A percentile compares a stretch with the other conserved stretches of the same genome.
These are phyloP conservation scores for Actinopyga echinites DNA, from an alignment of 53 echinoderm and acorn worm genomes.

Conservation along the genomic window DNA sequence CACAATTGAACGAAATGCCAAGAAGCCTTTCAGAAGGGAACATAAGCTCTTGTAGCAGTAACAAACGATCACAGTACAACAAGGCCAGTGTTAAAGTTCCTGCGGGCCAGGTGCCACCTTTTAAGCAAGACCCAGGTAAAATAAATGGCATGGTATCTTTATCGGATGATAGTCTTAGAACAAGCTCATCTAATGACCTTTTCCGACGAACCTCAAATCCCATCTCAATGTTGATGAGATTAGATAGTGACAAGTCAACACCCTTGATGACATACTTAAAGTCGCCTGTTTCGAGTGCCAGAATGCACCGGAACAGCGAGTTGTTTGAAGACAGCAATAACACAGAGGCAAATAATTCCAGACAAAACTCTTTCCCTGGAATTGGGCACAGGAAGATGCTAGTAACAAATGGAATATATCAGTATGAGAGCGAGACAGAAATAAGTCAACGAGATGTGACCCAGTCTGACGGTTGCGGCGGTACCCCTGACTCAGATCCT, in stretches of 20 bases:
- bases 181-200: neutral
- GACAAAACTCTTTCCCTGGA: neutral
- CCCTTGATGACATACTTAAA: conserved; percentile 21
- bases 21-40: conserved; percentile 28
- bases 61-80: neutral
- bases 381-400: neutral
- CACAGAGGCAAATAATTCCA: neutral
- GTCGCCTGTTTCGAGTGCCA: conserved; percentile 17
- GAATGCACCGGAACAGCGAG: conserved; percentile 17
- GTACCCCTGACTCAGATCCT: neutral
- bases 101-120: neutral
- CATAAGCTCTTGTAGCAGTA: conserved; percentile 14
- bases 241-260: neutral
- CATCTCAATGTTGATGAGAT: neutral
- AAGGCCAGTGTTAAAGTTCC: neutral
- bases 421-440: conserved; percentile 37
- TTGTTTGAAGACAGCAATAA: neutral
- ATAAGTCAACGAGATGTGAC: neutral
- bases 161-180: neutral
- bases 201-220: neutral
- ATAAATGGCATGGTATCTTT: conserved; percentile 26
- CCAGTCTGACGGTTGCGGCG: neutral
- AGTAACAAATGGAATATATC: conserved; percentile 22
- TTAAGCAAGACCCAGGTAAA: neutral
- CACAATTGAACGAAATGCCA: neutral